Evolutionary conservation across 1,140 invertebrate genomes (phyloP).

Genomic region (Trachymyrmex septentrionalis): DNA sequence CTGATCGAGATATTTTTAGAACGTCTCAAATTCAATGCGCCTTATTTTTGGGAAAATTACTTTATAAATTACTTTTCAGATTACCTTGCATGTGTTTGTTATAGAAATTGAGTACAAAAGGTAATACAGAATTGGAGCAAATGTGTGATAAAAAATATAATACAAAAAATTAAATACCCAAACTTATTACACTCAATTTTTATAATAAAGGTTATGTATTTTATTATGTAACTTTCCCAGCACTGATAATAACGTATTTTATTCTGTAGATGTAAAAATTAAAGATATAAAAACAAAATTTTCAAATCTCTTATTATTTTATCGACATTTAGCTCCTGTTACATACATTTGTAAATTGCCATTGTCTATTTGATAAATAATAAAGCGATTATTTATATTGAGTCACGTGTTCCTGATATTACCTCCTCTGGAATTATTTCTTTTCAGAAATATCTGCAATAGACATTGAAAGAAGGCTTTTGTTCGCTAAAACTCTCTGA

Average conservation of each 20-base stretch:
- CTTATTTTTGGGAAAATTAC: not conserved
- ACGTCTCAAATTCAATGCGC: not conserved
- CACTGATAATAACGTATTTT: not conserved
- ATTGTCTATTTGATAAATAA: not conserved
- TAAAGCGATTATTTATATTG: not conserved
- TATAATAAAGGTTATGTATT: too few relatives aligned
- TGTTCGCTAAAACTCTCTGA: not conserved
- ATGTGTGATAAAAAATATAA: too few relatives aligned
- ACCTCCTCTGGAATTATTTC: not conserved
- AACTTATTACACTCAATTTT: too few relatives aligned
- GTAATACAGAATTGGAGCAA: too few relatives aligned
- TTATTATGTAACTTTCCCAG: too few relatives aligned
- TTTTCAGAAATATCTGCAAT: not conserved
- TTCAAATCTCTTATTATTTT: not conserved
- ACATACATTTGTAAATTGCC: not conserved
- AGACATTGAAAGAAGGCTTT: not conserved
- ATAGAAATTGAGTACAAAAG: too few relatives aligned
- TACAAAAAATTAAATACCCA: too few relatives aligned
- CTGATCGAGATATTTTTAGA: constrained; percentile 8
- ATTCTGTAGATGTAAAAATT: constrained; percentile 1
- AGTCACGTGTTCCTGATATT: not conserved
- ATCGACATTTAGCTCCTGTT: not conserved
- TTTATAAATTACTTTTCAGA: too few relatives aligned
- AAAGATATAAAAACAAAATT: not conserved
- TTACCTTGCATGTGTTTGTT: too few relatives aligned